Base-by-base conservation (phyloP, 2,888 invertebrate genomes). In the Zhengitettix transpicula region DNA sequence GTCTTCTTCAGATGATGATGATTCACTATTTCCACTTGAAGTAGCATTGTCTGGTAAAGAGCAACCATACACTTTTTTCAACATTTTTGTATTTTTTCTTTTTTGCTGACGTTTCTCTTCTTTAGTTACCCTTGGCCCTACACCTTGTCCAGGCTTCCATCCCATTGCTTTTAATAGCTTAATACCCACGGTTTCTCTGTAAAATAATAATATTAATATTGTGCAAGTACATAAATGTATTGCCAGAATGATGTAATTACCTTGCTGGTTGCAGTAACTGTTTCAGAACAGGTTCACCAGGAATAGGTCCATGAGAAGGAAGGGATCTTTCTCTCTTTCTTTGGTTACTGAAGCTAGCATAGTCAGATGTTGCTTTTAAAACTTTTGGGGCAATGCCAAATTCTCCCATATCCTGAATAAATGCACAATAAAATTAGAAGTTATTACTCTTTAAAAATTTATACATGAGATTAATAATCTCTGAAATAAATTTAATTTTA, bases 341-440 rank as follows among this genome's bases (percentile, higher is more conserved):
- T 16, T 64, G 62, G 40, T 69, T 67, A 14, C n/a, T 55, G 12
- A 40, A 41, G 65, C 72, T 67, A 40, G 79, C 78, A 71, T 89
- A 98, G 65, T 91, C 87, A 14, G 81, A 81, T 1, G 86, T 87
- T 0, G 94, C 86, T 67, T 85, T 82, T 62, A 98, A 78, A 1
- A 83, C 81, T 64, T 87, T 84, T 0, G 96, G 96, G 0, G 98
- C 96, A 66, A 99, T 95, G 16, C 98, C 99, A 75, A 89, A 91
- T 71, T 94, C 91, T 3, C 91, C 85, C 40, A 91, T 79, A 72
- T 99, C 98, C 79, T 81, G 64, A 16, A 62, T 60, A 64, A 57
- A 44, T 60, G 9, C 47, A 47, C 47, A 47, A 28, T 28, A 28
- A 28, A 28, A 28, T 28, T 28, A 7, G 28, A 7, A 28, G 7